Conservation (phyloP, 2,888 invertebrate species). For the Heliconius ismenius region DNA sequence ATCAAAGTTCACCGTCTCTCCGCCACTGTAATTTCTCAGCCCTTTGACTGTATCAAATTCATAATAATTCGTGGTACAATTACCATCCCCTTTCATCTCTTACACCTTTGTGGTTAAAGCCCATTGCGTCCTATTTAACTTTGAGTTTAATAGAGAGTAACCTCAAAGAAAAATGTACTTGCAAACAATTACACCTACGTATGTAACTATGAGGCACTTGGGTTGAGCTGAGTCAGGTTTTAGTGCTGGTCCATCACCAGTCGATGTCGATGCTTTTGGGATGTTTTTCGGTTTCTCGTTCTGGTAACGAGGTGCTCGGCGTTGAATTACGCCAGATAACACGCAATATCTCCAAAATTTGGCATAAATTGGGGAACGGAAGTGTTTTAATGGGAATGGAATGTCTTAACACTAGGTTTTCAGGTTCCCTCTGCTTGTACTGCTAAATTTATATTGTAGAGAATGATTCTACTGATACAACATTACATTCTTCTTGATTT, state of each 20-base stretch:
- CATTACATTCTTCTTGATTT: too few species aligned
- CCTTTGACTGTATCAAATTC: conserved; percentile 74
- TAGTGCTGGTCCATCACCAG: conserved; percentile 46
- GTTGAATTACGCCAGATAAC: too few species aligned
- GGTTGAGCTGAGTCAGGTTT: conserved; percentile 70
- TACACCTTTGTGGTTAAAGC: conserved; percentile 72
- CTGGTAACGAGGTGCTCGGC: too few species aligned
- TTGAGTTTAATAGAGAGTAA: conserved; percentile 80
- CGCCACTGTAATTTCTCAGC: conserved; percentile 50
- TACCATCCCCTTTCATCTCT: conserved; percentile 68
- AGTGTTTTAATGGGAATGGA: too few species aligned
- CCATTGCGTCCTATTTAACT: conserved; percentile 78
- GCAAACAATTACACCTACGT: conserved; percentile 80
- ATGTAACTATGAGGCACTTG: conserved; percentile 77
- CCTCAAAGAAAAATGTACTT: conserved; percentile 82
- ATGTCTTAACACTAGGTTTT: too few species aligned
- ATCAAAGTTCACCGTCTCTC: conserved; percentile 46
- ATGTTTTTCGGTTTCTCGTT: background rate
- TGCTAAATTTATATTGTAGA: too few species aligned
- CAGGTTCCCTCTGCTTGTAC: too few species aligned
- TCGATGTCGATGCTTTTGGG: conserved; percentile 48
- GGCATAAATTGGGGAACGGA: too few species aligned
- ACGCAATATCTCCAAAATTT: too few species aligned
- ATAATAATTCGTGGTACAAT: conserved; percentile 80
- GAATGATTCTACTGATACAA: too few species aligned